Evolutionary conservation across 2,797 vertebrate genomes (phyloP), one percentile per base, ranked within the genome.

Genomic region (Sebastes steindachneri): DNA sequence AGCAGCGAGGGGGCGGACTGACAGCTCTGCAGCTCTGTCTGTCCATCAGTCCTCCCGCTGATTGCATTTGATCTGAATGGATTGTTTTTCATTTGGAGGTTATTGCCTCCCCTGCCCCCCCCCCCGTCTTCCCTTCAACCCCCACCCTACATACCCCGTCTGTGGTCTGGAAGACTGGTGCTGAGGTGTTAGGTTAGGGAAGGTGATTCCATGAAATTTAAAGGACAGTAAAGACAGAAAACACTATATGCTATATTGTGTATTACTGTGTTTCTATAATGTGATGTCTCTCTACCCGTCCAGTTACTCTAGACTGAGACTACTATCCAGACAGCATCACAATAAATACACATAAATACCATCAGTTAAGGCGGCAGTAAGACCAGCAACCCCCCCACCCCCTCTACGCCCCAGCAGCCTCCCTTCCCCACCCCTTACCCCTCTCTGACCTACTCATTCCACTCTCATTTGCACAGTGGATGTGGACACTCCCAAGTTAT

Each of bases 21-120:
- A 90, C 89, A 77, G 87, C 83, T 85, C 88, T 28, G 77, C 87
- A 66, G 82, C 81, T 86, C 89, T 86, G 89, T 93, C 93, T 77
- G 86, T 94, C 93, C 91, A 87, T 91, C 91, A 85, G 87, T 88
- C 81, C 83, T 88, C 89, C 82, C 64, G 84, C 93, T 92, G 93
- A 95, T 95, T 94, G 88, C 88, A 91, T 95, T 95, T 94, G 92
- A 95, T 95, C 93, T 94, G 93, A 95, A 95, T 95, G 93, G 95
- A 93, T 95, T 94, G 93, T 93, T 94, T 95, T 95, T 93, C 93
- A 94, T 94, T 93, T 94, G 86, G 91, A 92, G 90, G 89, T 94
- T 94, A 95, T 95, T 94, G 89, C 89, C 84, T 80, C 92, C 92
- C 86, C 0, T 90, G 74, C 57, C 69, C 58, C 45, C 62, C 48